Evolutionary conservation across 2,888 invertebrate species (phyloP).

Genomic region (Caenorhabditis becei): DNA sequence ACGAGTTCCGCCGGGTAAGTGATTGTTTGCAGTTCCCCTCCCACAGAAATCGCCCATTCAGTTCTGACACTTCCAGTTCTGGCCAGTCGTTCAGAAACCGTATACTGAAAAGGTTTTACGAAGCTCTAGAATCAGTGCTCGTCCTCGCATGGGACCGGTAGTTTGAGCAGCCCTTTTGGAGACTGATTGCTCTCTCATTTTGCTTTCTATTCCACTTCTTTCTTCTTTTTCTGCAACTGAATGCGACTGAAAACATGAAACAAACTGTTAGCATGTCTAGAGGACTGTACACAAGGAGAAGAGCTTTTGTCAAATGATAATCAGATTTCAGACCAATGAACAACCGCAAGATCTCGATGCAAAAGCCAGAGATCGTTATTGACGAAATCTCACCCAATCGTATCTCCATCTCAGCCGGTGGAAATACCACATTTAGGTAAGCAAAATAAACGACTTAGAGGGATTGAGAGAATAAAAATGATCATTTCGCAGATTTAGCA

Average conservation of each 20-base stretch:
- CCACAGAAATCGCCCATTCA: slow-evolving; percentile 27
- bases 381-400: slow-evolving; percentile 78
- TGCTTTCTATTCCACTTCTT: slow-evolving; percentile 18
- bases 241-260: slow-evolving; percentile 20
- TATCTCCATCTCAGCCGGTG: slow-evolving; percentile 79
- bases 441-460: background rate
- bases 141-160: slow-evolving; percentile 57
- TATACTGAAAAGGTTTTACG: slow-evolving; percentile 62
- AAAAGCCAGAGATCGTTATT: slow-evolving; percentile 80
- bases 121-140: slow-evolving; percentile 36
- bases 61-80: slow-evolving; percentile 60
- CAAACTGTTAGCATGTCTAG: slow-evolving; percentile 19
- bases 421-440: slow-evolving; percentile 79
- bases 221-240: slow-evolving; percentile 27
- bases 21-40: slow-evolving; percentile 3
- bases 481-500: slow-evolving; percentile 51
- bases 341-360: slow-evolving; percentile 75
- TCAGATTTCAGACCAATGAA: slow-evolving; percentile 66
- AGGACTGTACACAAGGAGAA: background rate
- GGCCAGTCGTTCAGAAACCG: slow-evolving; percentile 45
- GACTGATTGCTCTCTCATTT: slow-evolving; percentile 32
- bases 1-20: slow-evolving; percentile 69
- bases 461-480: background rate
- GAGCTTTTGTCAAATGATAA: background rate
- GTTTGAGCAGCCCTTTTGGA: background rate